These are phyloP conservation scores for Drosophila parvula DNA, from an alignment of 1,140 invertebrate genomes.

Conservation along the genomic window DNA sequence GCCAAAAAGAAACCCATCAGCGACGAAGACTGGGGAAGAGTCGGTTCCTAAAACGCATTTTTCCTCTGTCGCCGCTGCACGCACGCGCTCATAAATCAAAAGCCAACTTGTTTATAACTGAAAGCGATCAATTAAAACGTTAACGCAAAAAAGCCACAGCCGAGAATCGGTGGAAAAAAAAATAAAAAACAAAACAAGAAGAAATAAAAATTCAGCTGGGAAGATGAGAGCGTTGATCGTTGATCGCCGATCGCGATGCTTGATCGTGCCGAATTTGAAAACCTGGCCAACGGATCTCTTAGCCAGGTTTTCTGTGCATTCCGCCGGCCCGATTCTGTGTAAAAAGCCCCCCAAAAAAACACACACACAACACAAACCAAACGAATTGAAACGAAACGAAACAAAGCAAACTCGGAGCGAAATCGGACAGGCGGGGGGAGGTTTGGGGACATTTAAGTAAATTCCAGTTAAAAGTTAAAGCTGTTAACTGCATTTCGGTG, in stretches of 20 bases:
- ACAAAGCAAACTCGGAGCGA: conserved; percentile 17
- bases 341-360: conserved; percentile 32
- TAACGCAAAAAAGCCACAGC: conserved; percentile 73
- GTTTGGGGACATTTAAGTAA: conserved; percentile 46
- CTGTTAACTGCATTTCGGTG: conserved; percentile 77
- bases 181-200: conserved; percentile 10
- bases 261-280: conserved; percentile 78
- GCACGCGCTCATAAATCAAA: conserved; percentile 80
- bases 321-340: conserved; percentile 69
- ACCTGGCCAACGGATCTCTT: conserved; percentile 51
- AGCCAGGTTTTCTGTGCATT: conserved; percentile 53
- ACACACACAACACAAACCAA: conserved; percentile 1
- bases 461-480: conserved; percentile 65
- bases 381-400: conserved; percentile 22
- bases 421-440: conserved; percentile 3
- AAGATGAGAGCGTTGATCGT: conserved; percentile 63
- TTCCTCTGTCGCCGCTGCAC: conserved; percentile 72
- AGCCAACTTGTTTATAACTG: conserved; percentile 81
- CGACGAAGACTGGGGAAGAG: conserved; percentile 24
- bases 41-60: conserved; percentile 72
- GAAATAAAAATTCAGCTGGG: conserved; percentile 47
- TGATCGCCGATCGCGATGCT: conserved; percentile 60
- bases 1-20: conserved; percentile 51
- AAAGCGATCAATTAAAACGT: conserved; percentile 82
- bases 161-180: conserved; percentile 14